Evolutionary conservation across 2,888 invertebrate genomes (phyloP).

Genomic region (Blera fallax): DNA sequence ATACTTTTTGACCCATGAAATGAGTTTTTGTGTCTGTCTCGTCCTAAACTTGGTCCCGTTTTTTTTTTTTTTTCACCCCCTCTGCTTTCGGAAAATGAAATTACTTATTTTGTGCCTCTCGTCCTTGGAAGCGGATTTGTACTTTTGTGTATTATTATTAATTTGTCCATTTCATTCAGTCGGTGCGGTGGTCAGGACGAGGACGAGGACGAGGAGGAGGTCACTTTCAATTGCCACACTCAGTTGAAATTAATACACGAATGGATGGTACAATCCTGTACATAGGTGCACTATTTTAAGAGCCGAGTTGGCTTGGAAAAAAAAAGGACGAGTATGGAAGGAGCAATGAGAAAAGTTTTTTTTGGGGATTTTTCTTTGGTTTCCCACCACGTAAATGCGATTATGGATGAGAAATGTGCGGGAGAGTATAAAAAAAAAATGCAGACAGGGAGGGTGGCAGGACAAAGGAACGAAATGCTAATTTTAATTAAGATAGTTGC

Average conservation of each 20-base stretch:
- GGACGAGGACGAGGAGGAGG: background rate
- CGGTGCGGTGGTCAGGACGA: background rate
- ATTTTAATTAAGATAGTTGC: constrained; percentile 72
- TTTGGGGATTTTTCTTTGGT: constrained; percentile 7
- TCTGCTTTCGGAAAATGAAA: constrained; percentile 37
- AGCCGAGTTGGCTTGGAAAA: constrained; percentile 41
- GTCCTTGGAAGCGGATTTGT: constrained; percentile 66
- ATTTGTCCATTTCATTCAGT: constrained; percentile 63
- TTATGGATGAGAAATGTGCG: constrained; percentile 68
- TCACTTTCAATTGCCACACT: constrained; percentile 69
- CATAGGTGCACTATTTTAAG: constrained; percentile 66
- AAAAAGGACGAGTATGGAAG: background rate
- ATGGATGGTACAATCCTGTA: constrained; percentile 54
- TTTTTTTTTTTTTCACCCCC: no score
- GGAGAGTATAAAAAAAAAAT: constrained; percentile 8
- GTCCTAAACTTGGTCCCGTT: constrained; percentile 17
- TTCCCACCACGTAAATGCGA: constrained; percentile 69
- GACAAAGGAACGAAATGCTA: constrained; percentile 69
- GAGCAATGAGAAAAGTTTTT: constrained; percentile 50
- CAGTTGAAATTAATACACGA: constrained; percentile 63
- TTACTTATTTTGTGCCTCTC: constrained; percentile 63
- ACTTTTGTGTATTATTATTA: constrained; percentile 68
- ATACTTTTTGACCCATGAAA: constrained; percentile 81
- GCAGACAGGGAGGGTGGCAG: background rate
- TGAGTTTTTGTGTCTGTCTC: constrained; percentile 79